Percentiles rank a stretch among this genome's conserved stretches.
Evolutionary conservation across 2,797 vertebrate genomes (phyloP).

Genomic region (Protonibea diacanthus): DNA sequence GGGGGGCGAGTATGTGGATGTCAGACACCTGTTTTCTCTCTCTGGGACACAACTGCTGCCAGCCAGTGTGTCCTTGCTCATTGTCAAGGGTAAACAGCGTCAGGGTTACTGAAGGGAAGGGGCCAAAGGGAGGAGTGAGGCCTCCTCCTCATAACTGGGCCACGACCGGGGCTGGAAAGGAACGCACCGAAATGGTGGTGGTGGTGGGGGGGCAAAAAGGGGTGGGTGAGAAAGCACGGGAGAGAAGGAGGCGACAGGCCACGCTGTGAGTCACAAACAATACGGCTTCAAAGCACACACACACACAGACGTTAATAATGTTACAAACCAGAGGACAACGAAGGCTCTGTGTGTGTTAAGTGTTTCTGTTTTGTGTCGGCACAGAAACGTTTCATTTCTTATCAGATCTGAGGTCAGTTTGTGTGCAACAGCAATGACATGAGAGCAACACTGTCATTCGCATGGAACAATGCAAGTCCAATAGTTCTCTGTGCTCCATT

Average conservation of each 20-base stretch:
- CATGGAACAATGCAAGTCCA: too few relatives aligned
- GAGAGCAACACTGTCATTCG: too few relatives aligned
- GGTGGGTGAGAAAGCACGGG: neutral
- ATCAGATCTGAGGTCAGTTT: neutral
- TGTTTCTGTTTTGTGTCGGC: constrained; percentile 6
- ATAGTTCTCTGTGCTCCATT: too few relatives aligned
- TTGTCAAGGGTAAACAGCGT: constrained; percentile 76
- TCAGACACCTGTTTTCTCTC: constrained; percentile 63
- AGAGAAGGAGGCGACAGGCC: constrained; percentile 1
- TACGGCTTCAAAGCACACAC: constrained; percentile 42
- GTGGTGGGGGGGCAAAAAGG: constrained; percentile 4
- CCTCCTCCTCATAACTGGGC: constrained; percentile 62
- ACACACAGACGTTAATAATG: neutral
- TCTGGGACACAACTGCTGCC: constrained; percentile 67
- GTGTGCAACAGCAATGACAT: too few relatives aligned
- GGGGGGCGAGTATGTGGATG: constrained; percentile 5
- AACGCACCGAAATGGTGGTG: constrained; percentile 39
- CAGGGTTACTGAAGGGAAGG: constrained; percentile 70
- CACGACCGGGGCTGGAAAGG: constrained; percentile 37
- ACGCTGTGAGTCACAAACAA: constrained; percentile 70
- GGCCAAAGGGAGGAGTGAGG: constrained; percentile 49
- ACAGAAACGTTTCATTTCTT: neutral
- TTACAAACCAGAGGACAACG: neutral
- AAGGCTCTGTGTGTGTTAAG: constrained; percentile 12
- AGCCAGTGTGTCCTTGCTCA: constrained; percentile 73